phyloP scores from a whole-genome alignment of 92 coral and sea anemone species.

The Hydrozoanthus gracilis region DNA sequence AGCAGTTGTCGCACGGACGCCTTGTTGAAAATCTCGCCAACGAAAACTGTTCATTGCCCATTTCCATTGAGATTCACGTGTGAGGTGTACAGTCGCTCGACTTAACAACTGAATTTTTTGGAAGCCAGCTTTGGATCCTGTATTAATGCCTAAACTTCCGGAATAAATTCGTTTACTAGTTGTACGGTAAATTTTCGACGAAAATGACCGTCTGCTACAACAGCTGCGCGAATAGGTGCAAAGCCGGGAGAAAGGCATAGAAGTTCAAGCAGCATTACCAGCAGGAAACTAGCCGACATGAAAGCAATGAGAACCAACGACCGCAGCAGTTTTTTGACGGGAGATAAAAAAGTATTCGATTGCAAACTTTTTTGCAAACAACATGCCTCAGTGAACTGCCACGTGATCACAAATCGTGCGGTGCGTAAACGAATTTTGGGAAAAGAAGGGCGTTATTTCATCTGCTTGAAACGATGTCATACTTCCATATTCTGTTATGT shows the following conservation, averaged over 20 bases:
- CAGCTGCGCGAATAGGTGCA: conserved; percentile 59
- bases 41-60: conserved; percentile 39
- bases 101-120: conserved; percentile 52
- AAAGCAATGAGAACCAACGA: conserved; percentile 35
- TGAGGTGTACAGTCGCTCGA: conserved; percentile 58
- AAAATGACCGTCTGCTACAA: conserved; percentile 36
- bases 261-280: conserved; percentile 49
- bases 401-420: conserved; percentile 56
- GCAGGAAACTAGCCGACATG: conserved; percentile 1
- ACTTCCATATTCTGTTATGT: conserved; percentile 65
- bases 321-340: conserved; percentile 41
- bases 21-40: conserved; percentile 50
- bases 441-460: conserved; percentile 66
- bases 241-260: conserved; percentile 60
- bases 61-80: conserved; percentile 59
- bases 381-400: conserved; percentile 66
- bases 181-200: conserved; percentile 59
- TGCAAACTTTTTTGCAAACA: conserved; percentile 59
- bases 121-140: conserved; percentile 55
- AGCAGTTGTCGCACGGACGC: conserved; percentile 70
- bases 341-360: conserved; percentile 1
- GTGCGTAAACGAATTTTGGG: conserved; percentile 61
- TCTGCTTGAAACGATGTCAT: conserved; percentile 65
- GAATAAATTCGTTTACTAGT: conserved; percentile 53
- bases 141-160: conserved; percentile 59